Percentiles rank a stretch among this genome's conserved stretches.
Evolutionary conservation across 2,888 invertebrate genomes (phyloP).

Genomic region (Drosophila longiperda): DNA sequence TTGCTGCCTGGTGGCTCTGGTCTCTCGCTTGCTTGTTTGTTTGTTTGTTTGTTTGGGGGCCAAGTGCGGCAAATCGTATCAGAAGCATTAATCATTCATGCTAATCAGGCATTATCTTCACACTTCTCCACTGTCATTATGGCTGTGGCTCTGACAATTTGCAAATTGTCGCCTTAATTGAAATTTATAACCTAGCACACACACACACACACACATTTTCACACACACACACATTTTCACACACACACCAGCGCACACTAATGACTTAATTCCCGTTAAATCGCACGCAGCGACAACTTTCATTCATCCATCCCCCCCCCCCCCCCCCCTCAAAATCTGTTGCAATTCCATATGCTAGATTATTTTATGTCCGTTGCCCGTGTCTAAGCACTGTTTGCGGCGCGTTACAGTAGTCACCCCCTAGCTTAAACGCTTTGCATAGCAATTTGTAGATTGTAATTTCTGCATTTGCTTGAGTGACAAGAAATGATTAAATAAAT

Average conservation of each 20-base stretch:
- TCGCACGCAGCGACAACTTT: conserved; percentile 46
- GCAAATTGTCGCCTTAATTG: conserved; percentile 77
- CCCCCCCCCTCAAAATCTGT: neutral
- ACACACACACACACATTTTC: neutral
- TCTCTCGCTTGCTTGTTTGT: neutral
- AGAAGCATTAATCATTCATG: conserved; percentile 71
- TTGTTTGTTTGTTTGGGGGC: conserved; percentile 30
- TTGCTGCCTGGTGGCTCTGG: conserved; percentile 10
- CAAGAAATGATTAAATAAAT: neutral
- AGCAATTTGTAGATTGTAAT: neutral
- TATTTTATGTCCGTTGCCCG: conserved; percentile 14
- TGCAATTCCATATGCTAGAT: conserved; percentile 15
- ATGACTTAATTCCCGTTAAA: conserved; percentile 78
- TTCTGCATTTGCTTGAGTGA: neutral
- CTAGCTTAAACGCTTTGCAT: neutral
- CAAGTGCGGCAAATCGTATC: conserved; percentile 45
- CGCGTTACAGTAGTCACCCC: conserved; percentile 9
- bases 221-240: conserved; percentile 6
- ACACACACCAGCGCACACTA: conserved; percentile 37
- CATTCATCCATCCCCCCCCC: conserved; percentile 11
- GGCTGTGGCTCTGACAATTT: conserved; percentile 61
- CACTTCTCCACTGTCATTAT: conserved; percentile 49
- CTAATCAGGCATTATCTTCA: conserved; percentile 74
- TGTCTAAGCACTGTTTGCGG: conserved; percentile 35
- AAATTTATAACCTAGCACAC: conserved; percentile 47